Percentiles rank a stretch among this genome's conserved stretches.
phyloP scores from a whole-genome alignment of 2,888 invertebrate genomes.

The Diaprepes abbreviatus region DNA sequence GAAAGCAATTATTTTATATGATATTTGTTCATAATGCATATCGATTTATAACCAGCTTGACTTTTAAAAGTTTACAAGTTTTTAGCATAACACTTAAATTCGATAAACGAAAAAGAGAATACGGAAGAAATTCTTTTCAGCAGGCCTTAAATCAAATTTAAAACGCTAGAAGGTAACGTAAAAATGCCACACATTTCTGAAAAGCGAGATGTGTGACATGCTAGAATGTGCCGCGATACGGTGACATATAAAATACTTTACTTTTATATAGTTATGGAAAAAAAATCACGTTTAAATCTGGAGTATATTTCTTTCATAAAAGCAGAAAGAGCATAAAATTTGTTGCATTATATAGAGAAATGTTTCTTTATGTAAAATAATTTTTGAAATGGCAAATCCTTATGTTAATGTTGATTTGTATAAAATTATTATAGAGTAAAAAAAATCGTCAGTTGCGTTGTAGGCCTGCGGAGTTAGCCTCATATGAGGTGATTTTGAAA shows the following conservation, averaged over 20 bases:
- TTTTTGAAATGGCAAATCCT: no score
- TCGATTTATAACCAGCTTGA: no score
- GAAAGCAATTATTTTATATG: no score
- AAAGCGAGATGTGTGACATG: slow-evolving; percentile 37
- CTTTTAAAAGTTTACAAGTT: no score
- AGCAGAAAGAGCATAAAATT: background rate
- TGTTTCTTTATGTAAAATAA: no score
- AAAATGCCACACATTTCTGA: slow-evolving; percentile 38
- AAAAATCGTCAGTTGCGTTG: no score
- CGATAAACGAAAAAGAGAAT: background rate
- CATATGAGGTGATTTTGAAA: no score
- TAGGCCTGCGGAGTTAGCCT: no score
- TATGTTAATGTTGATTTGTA: no score
- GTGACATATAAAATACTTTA: slow-evolving; percentile 39
- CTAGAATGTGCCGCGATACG: slow-evolving; percentile 41
- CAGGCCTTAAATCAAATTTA: slow-evolving; percentile 41
- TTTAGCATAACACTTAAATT: background rate
- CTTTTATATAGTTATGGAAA: slow-evolving; percentile 29
- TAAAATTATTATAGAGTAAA: no score
- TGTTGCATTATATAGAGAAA: no score
- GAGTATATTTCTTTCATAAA: background rate
- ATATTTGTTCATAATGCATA: no score
- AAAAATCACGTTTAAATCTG: slow-evolving; percentile 27
- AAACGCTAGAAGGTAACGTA: slow-evolving; percentile 26
- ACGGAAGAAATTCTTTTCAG: slow-evolving; percentile 26